Base-by-base conservation (phyloP, 2,888 invertebrate species). In the Oconnorella tubifera region DNA sequence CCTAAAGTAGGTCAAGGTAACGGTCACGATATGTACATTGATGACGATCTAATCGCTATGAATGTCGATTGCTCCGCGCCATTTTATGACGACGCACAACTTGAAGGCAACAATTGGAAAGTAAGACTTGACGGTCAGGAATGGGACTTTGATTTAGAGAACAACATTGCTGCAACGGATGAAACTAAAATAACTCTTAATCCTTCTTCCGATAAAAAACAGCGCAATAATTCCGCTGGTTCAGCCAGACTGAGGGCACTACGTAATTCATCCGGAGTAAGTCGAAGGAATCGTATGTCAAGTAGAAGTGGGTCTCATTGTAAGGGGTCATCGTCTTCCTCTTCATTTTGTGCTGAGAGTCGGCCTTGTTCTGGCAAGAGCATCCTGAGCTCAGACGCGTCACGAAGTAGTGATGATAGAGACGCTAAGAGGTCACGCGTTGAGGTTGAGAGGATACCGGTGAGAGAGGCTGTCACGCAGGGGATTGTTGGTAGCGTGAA, bases 11-110 rank as follows among this genome's bases (percentile, higher is more conserved):
- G 40, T 40, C 29, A 53, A 33, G 55, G 27, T 29, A 55, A 51
- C n/a, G 25, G 31, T 2, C 40, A 58, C 23, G 68, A 68, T 32
- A 33, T 68, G 33, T 68, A 68, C 61, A 68, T 68, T 14, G 68
- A 68, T 31, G 68, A 68, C 60, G 68, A 68, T 33, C 50, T 65
- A 33, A 63, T 59, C 31, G 55, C 56, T n/a, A n/a, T 59, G n/a
- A 57, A 49, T 10, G 28, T n/a, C 31, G 40, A 62, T 10, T 28
- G 33, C 27, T 56, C 40, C 6, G 10, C 6, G 40, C 19, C 40
- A 6, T 6, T 14, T 40, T 40, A 14, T 40, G 40, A 40, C 6
- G 40, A 40, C 19, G 40, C 40, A 14, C n/a, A n/a, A n/a, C 40
- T 40, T 19, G 19, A 14, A 14, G 10, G 10, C 40, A 40, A 40